Evolutionary conservation across 2,797 vertebrate species (phyloP).

Genomic region (Echeneis naucrates): DNA sequence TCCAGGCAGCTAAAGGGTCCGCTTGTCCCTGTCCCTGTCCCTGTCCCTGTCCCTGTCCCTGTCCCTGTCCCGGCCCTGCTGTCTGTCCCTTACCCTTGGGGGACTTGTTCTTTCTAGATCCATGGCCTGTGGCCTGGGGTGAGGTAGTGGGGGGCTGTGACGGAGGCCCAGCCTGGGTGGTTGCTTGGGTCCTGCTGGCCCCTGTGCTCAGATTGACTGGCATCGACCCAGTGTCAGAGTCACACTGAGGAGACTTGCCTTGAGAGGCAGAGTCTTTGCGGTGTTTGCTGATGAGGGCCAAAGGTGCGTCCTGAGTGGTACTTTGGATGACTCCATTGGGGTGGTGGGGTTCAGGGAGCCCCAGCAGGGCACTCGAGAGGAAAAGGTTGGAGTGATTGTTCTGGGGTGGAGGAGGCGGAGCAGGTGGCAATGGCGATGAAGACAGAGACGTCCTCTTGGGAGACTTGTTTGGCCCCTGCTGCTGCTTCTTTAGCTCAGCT

Average conservation of each 20-base stretch:
- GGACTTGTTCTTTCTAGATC: conserved; percentile 92
- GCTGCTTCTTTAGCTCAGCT: conserved; percentile 90
- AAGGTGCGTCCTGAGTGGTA: conserved; percentile 96
- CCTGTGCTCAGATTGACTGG: conserved; percentile 93
- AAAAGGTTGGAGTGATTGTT: conserved; percentile 91
- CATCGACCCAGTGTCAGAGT: conserved; percentile 82
- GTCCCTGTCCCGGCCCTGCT: conserved; percentile 60
- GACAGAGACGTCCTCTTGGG: conserved; percentile 90
- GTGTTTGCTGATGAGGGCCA: conserved; percentile 96
- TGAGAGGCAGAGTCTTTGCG: conserved; percentile 85
- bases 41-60: conserved; percentile 60
- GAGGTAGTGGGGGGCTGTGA: conserved; percentile 87
- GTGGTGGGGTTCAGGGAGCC: conserved; percentile 89
- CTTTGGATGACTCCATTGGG: conserved; percentile 97
- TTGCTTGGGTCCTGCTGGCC: conserved; percentile 86
- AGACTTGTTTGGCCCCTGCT: conserved; percentile 90
- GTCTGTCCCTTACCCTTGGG: conserved; percentile 80
- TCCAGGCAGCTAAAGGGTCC: conserved; percentile 84
- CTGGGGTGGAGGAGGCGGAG: conserved; percentile 87
- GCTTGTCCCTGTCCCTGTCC: conserved; percentile 68
- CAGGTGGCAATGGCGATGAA: conserved; percentile 84
- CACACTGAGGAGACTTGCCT: conserved; percentile 85
- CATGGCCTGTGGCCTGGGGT: conserved; percentile 86
- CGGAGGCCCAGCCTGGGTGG: conserved; percentile 75
- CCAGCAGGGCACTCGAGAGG: conserved; percentile 95